A percentile compares a stretch with the other conserved stretches of the same genome.
phyloP scores from a whole-genome alignment of 2,113 vertebrate genomes.

The human region DNA sequence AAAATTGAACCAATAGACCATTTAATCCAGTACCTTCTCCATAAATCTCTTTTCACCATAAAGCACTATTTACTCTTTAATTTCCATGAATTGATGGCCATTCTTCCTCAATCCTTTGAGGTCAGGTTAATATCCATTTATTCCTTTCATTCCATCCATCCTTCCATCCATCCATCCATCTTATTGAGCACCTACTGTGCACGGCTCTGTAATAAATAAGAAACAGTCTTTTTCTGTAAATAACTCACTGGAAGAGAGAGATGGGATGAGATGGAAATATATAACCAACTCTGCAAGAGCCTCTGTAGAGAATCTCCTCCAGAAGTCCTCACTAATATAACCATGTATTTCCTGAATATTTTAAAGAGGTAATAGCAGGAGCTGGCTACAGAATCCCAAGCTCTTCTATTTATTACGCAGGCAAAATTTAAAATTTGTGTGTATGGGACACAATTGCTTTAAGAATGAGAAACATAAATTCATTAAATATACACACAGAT shows the following conservation, averaged over 20 bases:
- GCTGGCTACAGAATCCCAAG: not conserved
- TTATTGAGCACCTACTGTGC: not conserved
- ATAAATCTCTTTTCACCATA: constrained; percentile 44
- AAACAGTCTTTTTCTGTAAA: not conserved
- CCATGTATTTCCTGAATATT: not conserved
- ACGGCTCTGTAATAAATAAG: constrained; percentile 46
- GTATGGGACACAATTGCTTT: not conserved
- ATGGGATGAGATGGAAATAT: not conserved
- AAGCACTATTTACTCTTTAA: constrained; percentile 8
- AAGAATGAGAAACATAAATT: not conserved
- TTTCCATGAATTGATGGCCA: constrained; percentile 47
- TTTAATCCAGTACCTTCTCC: constrained; percentile 61
- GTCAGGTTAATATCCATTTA: constrained; percentile 57
- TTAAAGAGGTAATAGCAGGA: not conserved
- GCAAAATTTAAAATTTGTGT: constrained; percentile 15
- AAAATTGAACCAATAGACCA: constrained; percentile 54
- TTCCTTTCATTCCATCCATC: constrained; percentile 33
- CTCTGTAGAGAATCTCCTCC: not conserved
- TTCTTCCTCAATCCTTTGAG: constrained; percentile 50
- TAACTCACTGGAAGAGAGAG: not conserved
- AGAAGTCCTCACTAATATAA: not conserved
- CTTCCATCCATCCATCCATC: not conserved
- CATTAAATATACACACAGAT: not conserved
- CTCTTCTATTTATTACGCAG: not conserved
- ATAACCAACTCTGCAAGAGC: not conserved